Base-by-base conservation (phyloP, 2,113 vertebrate species). In the Corythornis vintsioides region DNA sequence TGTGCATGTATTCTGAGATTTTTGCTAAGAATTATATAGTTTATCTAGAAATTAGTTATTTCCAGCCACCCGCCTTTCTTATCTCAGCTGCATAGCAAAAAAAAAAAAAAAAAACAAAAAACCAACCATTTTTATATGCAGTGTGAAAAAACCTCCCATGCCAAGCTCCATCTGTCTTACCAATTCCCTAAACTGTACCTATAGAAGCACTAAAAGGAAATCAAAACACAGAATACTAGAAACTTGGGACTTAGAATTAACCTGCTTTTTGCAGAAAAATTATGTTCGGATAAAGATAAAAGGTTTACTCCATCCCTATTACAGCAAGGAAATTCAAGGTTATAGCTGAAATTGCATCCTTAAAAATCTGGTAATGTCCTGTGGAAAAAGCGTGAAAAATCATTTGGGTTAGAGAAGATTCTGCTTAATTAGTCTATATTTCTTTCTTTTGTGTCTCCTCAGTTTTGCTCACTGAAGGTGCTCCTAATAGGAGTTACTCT, bases 171-270 rank as follows among this genome's bases (percentile, higher is more conserved):
- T 95, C 92, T 96, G 90, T 83, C 52, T 95, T 89, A 87, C 66
- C 66, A 95, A 77, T 90, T 95, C 93, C 77, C 93, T 89, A 60
- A 93, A 84, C 83, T 74, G 52, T 94, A 80, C 60, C 94, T 90
- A 74, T 86, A 92, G 65, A 87, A 83, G 83, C 92, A 83, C 77
- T 92, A 80, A 89, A 95, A 90, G 71, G 67, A 92, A 95, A 95
- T 93, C 81, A 93, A 96, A 94, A 94, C 90, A 91, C 6, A 2
- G 92, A 90, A 47, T 95, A 96, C 83, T 94, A 95, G 90, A 90
- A 96, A 82, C 83, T 71, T 85, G 93, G 88, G 90, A 91, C 74
- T 12, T 35, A 89, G 74, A 95, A 88, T 93, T 95, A 92, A 92
- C 89, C 64, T 84, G 71, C 74, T 90, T 95, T 92, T 81, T 93